A percentile compares a stretch with the other conserved stretches of the same genome.
Evolutionary conservation across 2,888 invertebrate species (phyloP).

Genomic region (Morpho achilles): DNA sequence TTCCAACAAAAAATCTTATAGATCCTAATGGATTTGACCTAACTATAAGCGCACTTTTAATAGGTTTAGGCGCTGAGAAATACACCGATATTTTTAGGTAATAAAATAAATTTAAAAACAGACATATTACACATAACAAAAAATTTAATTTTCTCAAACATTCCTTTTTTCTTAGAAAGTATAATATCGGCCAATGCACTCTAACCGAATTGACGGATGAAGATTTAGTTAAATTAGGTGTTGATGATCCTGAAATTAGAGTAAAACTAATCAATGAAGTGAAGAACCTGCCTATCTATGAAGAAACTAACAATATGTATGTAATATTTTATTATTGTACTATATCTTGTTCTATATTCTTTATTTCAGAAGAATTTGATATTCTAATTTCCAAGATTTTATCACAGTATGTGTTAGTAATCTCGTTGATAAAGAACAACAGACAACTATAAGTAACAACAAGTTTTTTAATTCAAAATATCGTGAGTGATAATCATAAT

Average conservation of each 20-base stretch:
- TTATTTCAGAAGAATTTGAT: constrained; percentile 25
- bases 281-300: constrained; percentile 60
- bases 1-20: constrained; percentile 38
- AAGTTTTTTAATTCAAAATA: too few relatives aligned
- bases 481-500: too few relatives aligned
- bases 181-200: constrained; percentile 65
- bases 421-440: too few relatives aligned
- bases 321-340: neutral
- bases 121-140: neutral
- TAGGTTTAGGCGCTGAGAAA: constrained; percentile 62
- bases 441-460: too few relatives aligned
- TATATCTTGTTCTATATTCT: too few relatives aligned
- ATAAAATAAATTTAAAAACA: constrained; percentile 16
- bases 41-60: constrained; percentile 56
- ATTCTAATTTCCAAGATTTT: constrained; percentile 15
- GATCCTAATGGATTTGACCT: constrained; percentile 63
- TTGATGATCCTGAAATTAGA: constrained; percentile 55
- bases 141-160: neutral
- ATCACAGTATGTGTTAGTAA: too few relatives aligned
- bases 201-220: constrained; percentile 62
- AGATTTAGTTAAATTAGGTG: constrained; percentile 61
- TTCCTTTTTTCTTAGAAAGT: constrained; percentile 42
- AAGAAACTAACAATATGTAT: constrained; percentile 37
- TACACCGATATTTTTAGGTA: constrained; percentile 67
- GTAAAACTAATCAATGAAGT: constrained; percentile 54